Conservation (phyloP, 2,113 vertebrate species). For the Tenebrosternarchus preto region DNA sequence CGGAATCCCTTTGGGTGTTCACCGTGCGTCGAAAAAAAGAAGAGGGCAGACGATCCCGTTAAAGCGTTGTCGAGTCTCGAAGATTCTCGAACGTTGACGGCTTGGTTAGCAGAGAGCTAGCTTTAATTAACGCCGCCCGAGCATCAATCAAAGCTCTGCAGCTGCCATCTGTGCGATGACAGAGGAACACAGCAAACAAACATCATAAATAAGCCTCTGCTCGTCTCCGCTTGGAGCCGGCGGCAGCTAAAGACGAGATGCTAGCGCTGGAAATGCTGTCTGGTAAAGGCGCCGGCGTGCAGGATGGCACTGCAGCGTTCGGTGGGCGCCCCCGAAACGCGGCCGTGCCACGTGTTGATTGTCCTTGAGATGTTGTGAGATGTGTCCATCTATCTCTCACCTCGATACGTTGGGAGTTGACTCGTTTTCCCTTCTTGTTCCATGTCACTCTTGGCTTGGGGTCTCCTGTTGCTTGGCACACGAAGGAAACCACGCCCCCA, state of each 20-base stretch:
- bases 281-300: not conserved
- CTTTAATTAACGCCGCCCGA: slow-evolving; percentile 77
- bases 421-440: slow-evolving; percentile 99
- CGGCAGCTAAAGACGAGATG: slow-evolving; percentile 17
- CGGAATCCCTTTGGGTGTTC: slow-evolving; percentile 21
- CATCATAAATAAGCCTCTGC: slow-evolving; percentile 65
- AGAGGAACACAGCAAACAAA: slow-evolving; percentile 66
- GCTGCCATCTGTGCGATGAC: slow-evolving; percentile 73
- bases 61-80: slow-evolving; percentile 33
- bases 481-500: slow-evolving; percentile 95
- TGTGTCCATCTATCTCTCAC: slow-evolving; percentile 66
- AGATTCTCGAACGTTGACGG: slow-evolving; percentile 47
- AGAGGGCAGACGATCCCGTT: not conserved
- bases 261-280: slow-evolving; percentile 12
- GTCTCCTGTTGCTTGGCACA: slow-evolving; percentile 94
- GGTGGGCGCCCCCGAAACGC: no score
- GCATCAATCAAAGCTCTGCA: slow-evolving; percentile 75
- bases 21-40: not conserved
- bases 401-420: slow-evolving; percentile 98
- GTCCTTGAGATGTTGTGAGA: not conserved
- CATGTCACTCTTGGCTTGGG: slow-evolving; percentile 94
- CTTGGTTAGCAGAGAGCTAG: slow-evolving; percentile 64
- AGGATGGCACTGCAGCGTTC: no score
- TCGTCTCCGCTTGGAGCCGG: slow-evolving; percentile 17
- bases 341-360: not conserved